Conservation (phyloP, 2,888 invertebrate species). For the Eueremaeus valkanovi region DNA sequence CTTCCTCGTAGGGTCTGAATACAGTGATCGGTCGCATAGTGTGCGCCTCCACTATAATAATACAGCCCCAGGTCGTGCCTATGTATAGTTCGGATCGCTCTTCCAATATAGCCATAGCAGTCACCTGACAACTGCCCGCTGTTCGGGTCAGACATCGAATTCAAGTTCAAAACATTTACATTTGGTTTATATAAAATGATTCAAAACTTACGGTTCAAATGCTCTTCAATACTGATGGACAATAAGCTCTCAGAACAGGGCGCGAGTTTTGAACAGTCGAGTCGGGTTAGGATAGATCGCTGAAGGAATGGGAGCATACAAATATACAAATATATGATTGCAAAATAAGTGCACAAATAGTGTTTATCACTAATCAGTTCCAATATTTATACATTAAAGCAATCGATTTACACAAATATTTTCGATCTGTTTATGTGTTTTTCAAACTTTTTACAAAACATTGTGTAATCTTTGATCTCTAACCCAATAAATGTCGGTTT, state of each 20-base stretch:
- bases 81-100: conserved; percentile 66
- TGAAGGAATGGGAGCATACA: too few species aligned
- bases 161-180: neutral
- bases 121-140: conserved; percentile 60
- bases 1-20: conserved; percentile 84
- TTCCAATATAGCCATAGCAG: conserved; percentile 64
- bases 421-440: too few species aligned
- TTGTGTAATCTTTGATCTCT: too few species aligned
- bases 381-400: too few species aligned
- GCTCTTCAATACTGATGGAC: conserved; percentile 84
- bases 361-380: too few species aligned
- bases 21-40: conserved; percentile 80
- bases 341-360: too few species aligned
- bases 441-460: too few species aligned
- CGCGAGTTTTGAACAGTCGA: conserved; percentile 86
- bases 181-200: too few species aligned
- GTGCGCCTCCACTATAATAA: conserved; percentile 78
- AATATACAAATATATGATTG: too few species aligned
- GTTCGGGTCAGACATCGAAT: neutral
- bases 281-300: conserved; percentile 66
- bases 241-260: conserved; percentile 88
- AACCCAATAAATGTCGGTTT: too few species aligned
- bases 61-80: conserved; percentile 91
- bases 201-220: conserved; percentile 63
- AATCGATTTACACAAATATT: too few species aligned